Base-by-base conservation (phyloP, 2,888 invertebrate genomes). In the Drosophila niveifrons region DNA sequence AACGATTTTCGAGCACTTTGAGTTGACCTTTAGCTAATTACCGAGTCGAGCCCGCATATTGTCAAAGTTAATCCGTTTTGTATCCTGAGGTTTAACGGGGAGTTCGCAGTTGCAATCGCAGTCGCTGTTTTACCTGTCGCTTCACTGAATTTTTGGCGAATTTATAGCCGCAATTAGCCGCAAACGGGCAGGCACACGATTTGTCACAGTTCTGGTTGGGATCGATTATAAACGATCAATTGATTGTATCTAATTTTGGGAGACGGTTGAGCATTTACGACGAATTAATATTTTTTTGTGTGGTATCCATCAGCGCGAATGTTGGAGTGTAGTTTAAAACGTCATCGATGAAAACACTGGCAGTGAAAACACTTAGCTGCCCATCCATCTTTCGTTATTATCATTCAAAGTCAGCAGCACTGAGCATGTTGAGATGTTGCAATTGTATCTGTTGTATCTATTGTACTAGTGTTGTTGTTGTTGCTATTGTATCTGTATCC, bases 281-380 rank as follows among this genome's bases (percentile, higher is more conserved):
- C 72, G 74, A 74, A 88, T 88, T 83, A 79, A 82, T 10, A 2
- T 2, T 9, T 31, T 31, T 36, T n/a, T n/a, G n/a, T 36, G 4
- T 78, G 79, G 75, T 76, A 79, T 81, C 79, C 75, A 75, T 75
- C 79, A 80, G 76, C 79, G 68, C 58, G 64, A 58, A 15, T 56
- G 39, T 47, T 15, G 28, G 55, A 28, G n/a, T 52, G 80, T 75
- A 75, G 23, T 80, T 82, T 89, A 74, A 87, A 82, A 78, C 78
- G 82, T 80, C 82, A 88, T 83, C 86, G 84, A 83, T 85, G 83
- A 86, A 77, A 76, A 68, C 73, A 75, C 80, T 74, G 76, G 48
- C 80, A 86, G 70, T 78, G 78, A 66, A 82, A 82, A 81, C 88
- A 88, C 84, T 88, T 82, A 69, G 78, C 75, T 80, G 86, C 74